phyloP scores from a whole-genome alignment of 2,888 invertebrate species.

The Drosophila meridionalis region DNA sequence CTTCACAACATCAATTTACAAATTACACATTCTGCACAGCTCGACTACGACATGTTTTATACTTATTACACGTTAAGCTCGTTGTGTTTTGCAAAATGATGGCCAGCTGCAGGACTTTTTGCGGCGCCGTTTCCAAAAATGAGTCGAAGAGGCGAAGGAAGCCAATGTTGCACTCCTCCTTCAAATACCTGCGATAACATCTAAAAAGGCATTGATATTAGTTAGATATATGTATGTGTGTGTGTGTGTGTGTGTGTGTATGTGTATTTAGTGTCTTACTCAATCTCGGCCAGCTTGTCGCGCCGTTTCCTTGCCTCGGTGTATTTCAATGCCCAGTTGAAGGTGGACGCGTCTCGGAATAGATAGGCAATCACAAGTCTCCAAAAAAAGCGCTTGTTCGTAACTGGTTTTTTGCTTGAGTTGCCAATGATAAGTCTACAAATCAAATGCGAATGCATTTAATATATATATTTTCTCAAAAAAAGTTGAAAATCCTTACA shows the following conservation, averaged over 20 bases:
- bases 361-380: slow-evolving; percentile 56
- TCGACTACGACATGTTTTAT: neutral
- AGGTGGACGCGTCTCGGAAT: slow-evolving; percentile 58
- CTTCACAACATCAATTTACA: neutral
- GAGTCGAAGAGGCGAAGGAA: slow-evolving; percentile 64
- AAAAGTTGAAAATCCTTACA: slow-evolving; percentile 37
- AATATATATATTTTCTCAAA: too few relatives aligned
- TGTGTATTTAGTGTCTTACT: slow-evolving; percentile 34
- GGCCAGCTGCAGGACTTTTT: slow-evolving; percentile 60
- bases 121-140: slow-evolving; percentile 63
- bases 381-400: slow-evolving; percentile 33
- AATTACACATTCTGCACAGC: too few relatives aligned
- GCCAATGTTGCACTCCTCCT: slow-evolving; percentile 68
- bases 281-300: slow-evolving; percentile 47
- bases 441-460: neutral
- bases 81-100: slow-evolving; percentile 46
- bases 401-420: slow-evolving; percentile 31
- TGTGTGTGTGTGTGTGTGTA: too few relatives aligned
- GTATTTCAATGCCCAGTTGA: slow-evolving; percentile 51
- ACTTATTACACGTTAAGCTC: slow-evolving; percentile 52
- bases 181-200: slow-evolving; percentile 48
- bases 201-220: slow-evolving; percentile 30
- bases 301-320: slow-evolving; percentile 34
- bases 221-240: neutral
- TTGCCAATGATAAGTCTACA: slow-evolving; percentile 40